phyloP scores from a whole-genome alignment of 2,797 vertebrate species.

The Salarias fasciatus region DNA sequence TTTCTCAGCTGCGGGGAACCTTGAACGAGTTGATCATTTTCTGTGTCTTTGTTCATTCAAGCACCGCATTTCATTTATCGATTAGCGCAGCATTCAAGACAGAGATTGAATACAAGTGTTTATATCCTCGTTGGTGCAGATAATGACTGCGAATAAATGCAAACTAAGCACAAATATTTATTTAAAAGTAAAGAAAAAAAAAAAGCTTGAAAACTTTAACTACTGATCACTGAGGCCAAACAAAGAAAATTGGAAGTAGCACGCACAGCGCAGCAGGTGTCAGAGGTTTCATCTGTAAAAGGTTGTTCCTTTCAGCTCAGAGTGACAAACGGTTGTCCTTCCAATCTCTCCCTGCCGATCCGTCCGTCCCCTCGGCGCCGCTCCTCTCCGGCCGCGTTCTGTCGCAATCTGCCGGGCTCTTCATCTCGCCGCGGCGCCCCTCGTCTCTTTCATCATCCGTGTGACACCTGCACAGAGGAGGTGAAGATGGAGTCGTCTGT shows the following conservation, averaged over 20 bases:
- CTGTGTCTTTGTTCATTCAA: no score
- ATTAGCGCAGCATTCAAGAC: slow-evolving; percentile 7
- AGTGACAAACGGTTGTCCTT: slow-evolving; percentile 43
- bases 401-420: slow-evolving; percentile 56
- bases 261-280: no score
- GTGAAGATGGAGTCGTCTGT: slow-evolving; percentile 83
- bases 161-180: background rate
- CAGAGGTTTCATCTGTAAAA: slow-evolving; percentile 1
- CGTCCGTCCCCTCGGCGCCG: slow-evolving; percentile 30
- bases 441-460: slow-evolving; percentile 61
- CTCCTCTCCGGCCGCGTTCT: slow-evolving; percentile 37
- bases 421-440: slow-evolving; percentile 57
- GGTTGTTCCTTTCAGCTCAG: slow-evolving; percentile 1
- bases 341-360: slow-evolving; percentile 39
- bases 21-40: no score
- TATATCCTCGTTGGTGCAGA: background rate
- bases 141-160: background rate
- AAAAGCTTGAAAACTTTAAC: no score
- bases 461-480: slow-evolving; percentile 61
- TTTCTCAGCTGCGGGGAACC: slow-evolving; percentile 2
- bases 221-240: no score
- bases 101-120: background rate
- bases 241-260: no score
- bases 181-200: no score
- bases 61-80: background rate